Percentiles rank a stretch among this genome's conserved stretches.
These are phyloP conservation scores for Strongylocentrotus purpuratus DNA, from an alignment of 35 echinoderm and acorn worm species.

Conservation along the genomic window DNA sequence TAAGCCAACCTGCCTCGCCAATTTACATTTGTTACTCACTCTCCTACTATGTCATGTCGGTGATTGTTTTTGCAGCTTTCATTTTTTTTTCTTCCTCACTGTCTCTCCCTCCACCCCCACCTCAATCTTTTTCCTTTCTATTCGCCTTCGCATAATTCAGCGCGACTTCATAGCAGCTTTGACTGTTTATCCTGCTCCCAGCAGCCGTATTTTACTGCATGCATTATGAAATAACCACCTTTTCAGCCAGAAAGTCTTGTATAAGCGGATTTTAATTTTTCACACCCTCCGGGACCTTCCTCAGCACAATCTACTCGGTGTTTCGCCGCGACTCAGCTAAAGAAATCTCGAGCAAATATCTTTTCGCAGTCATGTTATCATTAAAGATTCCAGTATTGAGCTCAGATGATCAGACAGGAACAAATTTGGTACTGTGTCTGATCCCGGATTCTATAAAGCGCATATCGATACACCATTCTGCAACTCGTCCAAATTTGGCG, in stretches of 20 bases:
- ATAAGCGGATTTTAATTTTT: constrained; percentile 38
- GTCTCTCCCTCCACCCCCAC: not conserved
- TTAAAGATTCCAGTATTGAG: not conserved
- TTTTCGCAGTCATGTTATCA: not conserved
- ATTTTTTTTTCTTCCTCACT: constrained; percentile 23
- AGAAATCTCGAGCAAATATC: not conserved
- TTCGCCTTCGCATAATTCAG: constrained; percentile 41
- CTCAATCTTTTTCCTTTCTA: not conserved
- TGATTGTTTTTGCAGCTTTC: constrained; percentile 54
- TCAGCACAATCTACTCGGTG: constrained; percentile 15
- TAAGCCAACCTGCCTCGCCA: constrained; percentile 30
- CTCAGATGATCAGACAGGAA: not conserved
- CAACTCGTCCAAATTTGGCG: constrained; percentile 26
- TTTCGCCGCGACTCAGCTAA: not conserved
- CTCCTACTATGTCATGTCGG: constrained; percentile 40
- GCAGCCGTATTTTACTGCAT: constrained; percentile 25
- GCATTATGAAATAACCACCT: constrained; percentile 41
- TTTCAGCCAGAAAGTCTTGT: constrained; percentile 14
- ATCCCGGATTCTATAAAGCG: not conserved
- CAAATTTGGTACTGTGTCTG: not conserved
- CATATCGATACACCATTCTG: not conserved
- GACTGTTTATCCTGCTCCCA: constrained; percentile 15
- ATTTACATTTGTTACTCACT: constrained; percentile 51
- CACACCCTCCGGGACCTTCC: constrained; percentile 2
- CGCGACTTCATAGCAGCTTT: constrained; percentile 37